A percentile compares a stretch with the other conserved stretches of the same genome.
phyloP scores from a whole-genome alignment of 2,113 vertebrate genomes.

The Nasalis larvatus region DNA sequence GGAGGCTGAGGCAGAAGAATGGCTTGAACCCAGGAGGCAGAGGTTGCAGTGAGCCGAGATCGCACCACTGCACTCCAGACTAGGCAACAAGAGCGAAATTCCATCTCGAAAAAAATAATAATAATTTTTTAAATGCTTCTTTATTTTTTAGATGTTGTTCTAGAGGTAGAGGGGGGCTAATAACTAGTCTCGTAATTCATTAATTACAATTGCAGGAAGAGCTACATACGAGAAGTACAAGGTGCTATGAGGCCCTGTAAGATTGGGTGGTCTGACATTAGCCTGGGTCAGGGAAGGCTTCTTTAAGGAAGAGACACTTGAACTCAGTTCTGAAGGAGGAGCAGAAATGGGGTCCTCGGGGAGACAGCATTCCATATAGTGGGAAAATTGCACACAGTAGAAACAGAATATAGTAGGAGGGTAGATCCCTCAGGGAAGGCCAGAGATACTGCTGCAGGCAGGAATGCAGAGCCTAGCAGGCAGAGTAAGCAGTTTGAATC shows the following conservation, averaged over 20 bases:
- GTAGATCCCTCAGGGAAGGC: not conserved
- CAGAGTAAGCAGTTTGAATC: not conserved
- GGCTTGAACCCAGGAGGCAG: no score
- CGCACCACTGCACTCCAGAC: no score
- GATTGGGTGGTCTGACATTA: not conserved
- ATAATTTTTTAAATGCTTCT: no score
- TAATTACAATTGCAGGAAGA: constrained; percentile 6
- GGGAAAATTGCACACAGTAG: not conserved
- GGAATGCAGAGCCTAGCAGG: not conserved
- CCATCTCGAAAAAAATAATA: no score
- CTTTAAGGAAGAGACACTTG: not conserved
- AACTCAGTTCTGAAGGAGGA: not conserved
- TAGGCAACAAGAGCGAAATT: no score
- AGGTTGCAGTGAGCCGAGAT: no score
- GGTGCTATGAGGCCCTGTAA: not conserved
- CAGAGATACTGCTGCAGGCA: not conserved
- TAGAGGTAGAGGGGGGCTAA: not conserved
- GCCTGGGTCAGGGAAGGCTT: not conserved
- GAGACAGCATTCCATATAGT: not conserved
- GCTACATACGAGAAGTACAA: constrained; percentile 1
- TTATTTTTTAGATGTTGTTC: not conserved
- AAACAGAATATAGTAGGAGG: not conserved
- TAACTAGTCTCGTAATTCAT: constrained; percentile 4
- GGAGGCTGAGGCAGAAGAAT: no score
- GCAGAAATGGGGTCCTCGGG: not conserved